Base-by-base conservation (phyloP, 2,113 vertebrate species). In the Podiceps cristatus region DNA sequence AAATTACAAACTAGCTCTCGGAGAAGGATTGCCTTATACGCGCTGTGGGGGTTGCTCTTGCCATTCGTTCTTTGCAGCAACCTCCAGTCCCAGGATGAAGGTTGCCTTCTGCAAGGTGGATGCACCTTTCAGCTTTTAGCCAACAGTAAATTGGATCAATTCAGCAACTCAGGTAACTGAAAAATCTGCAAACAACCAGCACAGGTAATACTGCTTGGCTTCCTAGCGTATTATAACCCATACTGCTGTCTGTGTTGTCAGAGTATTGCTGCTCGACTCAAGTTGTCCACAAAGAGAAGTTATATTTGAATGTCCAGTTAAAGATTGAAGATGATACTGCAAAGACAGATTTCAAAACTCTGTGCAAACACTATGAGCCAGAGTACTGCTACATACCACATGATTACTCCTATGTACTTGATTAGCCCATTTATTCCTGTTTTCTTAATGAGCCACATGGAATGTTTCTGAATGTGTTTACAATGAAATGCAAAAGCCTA, bases 401-500 rank as follows among this genome's bases (percentile, higher is more conserved):
- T 31, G 23, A 78, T 45, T 63, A 80, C 18, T 50, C 9, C 11
- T 72, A 10, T 87, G 86, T 89, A 84, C 50, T 91, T 74, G 45
- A 88, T 90, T 80, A 69, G 50, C 49, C 25, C 29, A 66, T 62
- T 91, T 91, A 67, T 37, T 78, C 7, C 18, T 79, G 40, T 60
- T 90, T 94, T 44, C 53, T 76, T 71, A 68, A 79, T 86, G 72
- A 92, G 79, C 92, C 55, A 63, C 29, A 29, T 27, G 40, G 59
- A 86, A 83, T 23, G 31, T 44, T 81, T 86, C 67, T 44, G 17
- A 82, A 80, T 10, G 1, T 47, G 52, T 77, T 94, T 91, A 86
- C 67, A 90, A 58, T 29, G 69, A 86, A 94, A 93, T 59, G 63
- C 76, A 95, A 93, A 93, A 82, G 35, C 19, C 50, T 80, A 90